Percentiles rank a stretch among this genome's conserved stretches.
Evolutionary conservation across 2,113 vertebrate species (phyloP).

Genomic region (Seriola aureovittata): DNA sequence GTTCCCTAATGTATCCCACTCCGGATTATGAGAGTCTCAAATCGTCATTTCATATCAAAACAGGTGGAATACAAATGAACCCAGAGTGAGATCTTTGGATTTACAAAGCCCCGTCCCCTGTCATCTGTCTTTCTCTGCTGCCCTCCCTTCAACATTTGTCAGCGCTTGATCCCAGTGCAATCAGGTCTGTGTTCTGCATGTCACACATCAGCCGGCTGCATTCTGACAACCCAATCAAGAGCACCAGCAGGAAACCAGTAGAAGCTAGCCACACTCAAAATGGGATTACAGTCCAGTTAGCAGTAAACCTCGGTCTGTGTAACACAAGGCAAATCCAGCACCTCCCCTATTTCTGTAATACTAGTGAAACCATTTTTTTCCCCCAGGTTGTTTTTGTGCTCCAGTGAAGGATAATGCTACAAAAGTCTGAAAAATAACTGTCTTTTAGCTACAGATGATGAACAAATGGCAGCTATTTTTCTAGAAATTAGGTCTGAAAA

Average conservation of each 20-base stretch:
- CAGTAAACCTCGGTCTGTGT: neutral
- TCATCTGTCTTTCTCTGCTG: neutral
- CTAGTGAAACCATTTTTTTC: neutral
- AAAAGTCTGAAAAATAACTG: neutral
- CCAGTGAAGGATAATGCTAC: neutral
- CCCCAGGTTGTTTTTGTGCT: slow-evolving; percentile 2
- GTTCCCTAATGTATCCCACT: neutral
- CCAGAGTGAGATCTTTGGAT: neutral
- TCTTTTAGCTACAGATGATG: slow-evolving; percentile 4
- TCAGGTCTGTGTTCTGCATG: slow-evolving; percentile 53
- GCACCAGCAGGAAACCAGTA: slow-evolving; percentile 44
- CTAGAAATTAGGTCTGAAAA: slow-evolving; percentile 24
- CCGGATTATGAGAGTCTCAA: neutral
- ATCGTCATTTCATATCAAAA: slow-evolving; percentile 19
- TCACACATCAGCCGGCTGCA: slow-evolving; percentile 35
- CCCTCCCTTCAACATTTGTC: neutral
- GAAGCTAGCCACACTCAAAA: slow-evolving; percentile 27
- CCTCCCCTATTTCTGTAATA: neutral
- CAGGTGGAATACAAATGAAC: slow-evolving; percentile 4
- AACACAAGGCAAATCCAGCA: neutral
- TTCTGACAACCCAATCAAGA: slow-evolving; percentile 62
- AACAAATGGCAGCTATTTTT: slow-evolving; percentile 25
- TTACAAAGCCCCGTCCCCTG: neutral
- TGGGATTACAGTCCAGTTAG: slow-evolving; percentile 44
- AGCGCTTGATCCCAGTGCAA: slow-evolving; percentile 29